Conservation (phyloP, 2,888 invertebrate species). For the Brachyopa scutellaris region DNA sequence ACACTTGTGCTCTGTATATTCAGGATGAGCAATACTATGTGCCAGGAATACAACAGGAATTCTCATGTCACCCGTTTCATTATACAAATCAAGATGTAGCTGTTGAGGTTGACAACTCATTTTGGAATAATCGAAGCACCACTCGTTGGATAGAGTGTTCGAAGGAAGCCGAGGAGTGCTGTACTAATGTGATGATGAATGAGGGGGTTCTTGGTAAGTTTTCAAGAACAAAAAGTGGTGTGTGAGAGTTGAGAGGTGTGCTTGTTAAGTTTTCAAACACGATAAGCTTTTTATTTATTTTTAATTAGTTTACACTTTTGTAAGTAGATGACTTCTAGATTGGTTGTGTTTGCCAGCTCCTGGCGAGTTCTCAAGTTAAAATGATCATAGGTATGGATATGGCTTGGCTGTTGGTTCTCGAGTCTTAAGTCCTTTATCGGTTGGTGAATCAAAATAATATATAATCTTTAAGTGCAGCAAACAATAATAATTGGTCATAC, state of each 20-base stretch:
- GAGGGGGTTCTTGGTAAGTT: slow-evolving; percentile 35
- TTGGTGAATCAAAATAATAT: no score
- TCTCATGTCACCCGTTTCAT: slow-evolving; percentile 64
- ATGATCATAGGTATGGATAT: no score
- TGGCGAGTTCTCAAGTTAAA: background rate
- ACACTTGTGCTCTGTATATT: slow-evolving; percentile 19
- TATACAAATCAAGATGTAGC: slow-evolving; percentile 41
- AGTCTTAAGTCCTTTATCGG: no score
- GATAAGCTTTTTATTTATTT: slow-evolving; percentile 33
- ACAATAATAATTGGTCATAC: no score
- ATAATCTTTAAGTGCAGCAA: no score
- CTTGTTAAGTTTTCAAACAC: slow-evolving; percentile 20
- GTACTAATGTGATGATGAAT: slow-evolving; percentile 60
- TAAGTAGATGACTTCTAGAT: background rate
- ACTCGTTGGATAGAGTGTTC: slow-evolving; percentile 72
- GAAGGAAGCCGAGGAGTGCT: slow-evolving; percentile 71
- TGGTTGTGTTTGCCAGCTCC: background rate
- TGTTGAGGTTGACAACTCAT: slow-evolving; percentile 56
- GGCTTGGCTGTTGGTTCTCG: no score
- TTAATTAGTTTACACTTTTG: slow-evolving; percentile 9
- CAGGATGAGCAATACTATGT: slow-evolving; percentile 29
- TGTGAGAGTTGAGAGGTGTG: background rate
- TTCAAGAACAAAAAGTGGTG: no score
- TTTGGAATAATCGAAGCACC: slow-evolving; percentile 52
- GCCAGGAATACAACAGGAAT: slow-evolving; percentile 57